Evolutionary conservation across 2,113 vertebrate species (phyloP).

Genomic region (Phylloscopus trochilus): DNA sequence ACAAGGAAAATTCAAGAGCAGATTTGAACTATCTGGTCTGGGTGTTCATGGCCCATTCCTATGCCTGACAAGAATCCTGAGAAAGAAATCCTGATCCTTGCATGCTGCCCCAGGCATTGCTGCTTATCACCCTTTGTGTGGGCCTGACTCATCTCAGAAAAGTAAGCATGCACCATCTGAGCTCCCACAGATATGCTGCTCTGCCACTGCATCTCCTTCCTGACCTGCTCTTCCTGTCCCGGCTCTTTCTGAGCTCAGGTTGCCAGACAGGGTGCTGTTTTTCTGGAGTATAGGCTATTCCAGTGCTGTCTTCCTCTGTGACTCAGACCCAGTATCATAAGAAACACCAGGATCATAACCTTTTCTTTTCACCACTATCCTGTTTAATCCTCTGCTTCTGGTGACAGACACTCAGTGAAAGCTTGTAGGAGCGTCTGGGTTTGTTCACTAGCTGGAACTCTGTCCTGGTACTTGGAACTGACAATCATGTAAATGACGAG

Average conservation of each 20-base stretch:
- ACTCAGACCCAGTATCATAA: background rate
- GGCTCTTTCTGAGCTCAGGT: background rate
- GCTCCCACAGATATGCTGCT: constrained; percentile 40
- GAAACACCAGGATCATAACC: background rate
- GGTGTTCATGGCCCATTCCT: background rate
- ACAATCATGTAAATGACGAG: background rate
- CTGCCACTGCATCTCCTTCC: constrained; percentile 17
- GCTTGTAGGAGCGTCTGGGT: background rate
- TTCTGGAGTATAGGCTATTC: background rate
- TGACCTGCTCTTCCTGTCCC: constrained; percentile 41
- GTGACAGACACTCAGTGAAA: background rate
- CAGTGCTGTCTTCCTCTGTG: background rate
- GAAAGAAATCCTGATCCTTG: constrained; percentile 21
- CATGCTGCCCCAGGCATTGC: background rate
- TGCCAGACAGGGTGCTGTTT: background rate
- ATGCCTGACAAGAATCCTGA: constrained; percentile 20
- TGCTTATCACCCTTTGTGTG: constrained; percentile 12
- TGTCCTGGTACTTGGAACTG: background rate
- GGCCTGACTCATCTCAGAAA: background rate
- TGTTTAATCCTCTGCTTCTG: background rate
- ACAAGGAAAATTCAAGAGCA: background rate
- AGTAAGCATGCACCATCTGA: background rate
- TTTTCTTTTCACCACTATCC: background rate
- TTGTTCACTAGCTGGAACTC: background rate
- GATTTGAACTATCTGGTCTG: background rate